Percentiles rank a stretch among this genome's conserved stretches.
Conservation (phyloP, 2,888 invertebrate species). For the Tetragnatha montana region DNA sequence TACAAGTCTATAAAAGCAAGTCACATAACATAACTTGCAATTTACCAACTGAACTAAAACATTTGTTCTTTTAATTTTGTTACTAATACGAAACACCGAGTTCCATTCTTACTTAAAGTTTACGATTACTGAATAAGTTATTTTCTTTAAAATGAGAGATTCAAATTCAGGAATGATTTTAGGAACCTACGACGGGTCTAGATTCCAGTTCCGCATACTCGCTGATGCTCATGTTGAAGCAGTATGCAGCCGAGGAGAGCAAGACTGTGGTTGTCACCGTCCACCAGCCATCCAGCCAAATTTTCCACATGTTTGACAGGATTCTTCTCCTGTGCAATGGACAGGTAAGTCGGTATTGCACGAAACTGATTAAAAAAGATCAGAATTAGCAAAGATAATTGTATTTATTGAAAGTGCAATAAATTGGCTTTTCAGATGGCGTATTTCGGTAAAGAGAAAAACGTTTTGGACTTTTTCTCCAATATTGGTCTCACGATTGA, state of each 20-base stretch:
- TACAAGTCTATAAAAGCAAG: too few relatives aligned
- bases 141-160: too few relatives aligned
- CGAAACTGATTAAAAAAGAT: background rate
- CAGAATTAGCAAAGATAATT: background rate
- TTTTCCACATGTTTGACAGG: constrained; percentile 88
- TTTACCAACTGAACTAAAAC: too few relatives aligned
- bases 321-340: constrained; percentile 79
- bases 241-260: constrained; percentile 84
- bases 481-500: constrained; percentile 83
- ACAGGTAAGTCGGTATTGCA: constrained; percentile 75
- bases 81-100: too few relatives aligned
- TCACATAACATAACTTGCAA: too few relatives aligned
- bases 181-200: constrained; percentile 90
- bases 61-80: too few relatives aligned
- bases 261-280: constrained; percentile 88
- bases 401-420: background rate
- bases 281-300: constrained; percentile 89
- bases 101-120: too few relatives aligned
- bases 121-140: too few relatives aligned
- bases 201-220: constrained; percentile 87
- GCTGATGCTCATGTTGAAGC: constrained; percentile 84
- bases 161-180: constrained; percentile 35
- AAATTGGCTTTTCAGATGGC: constrained; percentile 77
- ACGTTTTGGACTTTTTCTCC: constrained; percentile 84
- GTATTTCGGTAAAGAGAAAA: constrained; percentile 84